These are phyloP conservation scores for Enteromius fasciolatus DNA, from an alignment of 2,797 vertebrate genomes.

Conservation along the genomic window DNA sequence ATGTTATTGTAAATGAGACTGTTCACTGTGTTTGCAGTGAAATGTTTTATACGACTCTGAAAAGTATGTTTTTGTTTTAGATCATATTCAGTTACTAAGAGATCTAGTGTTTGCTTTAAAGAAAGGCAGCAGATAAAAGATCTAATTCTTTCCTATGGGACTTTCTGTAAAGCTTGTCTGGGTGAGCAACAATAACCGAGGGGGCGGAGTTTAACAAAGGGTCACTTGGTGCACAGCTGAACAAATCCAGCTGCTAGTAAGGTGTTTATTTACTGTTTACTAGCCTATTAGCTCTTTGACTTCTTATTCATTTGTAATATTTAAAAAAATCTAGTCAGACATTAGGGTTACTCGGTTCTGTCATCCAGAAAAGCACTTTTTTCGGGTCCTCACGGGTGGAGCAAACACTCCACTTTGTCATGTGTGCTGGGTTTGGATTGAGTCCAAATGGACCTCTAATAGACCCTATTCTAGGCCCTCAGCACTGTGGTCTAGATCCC, in stretches of 20 bases:
- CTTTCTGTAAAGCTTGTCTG: not conserved
- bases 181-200: not conserved
- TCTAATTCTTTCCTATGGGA: not conserved
- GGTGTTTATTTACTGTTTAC: slow-evolving; percentile 39
- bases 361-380: slow-evolving; percentile 30
- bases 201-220: not conserved
- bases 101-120: not conserved
- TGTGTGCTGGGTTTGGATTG: slow-evolving; percentile 37
- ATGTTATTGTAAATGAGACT: not conserved
- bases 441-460: slow-evolving; percentile 49
- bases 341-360: not conserved
- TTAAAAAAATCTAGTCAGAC: not conserved
- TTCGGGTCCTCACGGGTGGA: slow-evolving; percentile 35
- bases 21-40: not conserved
- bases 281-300: slow-evolving; percentile 16
- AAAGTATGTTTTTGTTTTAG: not conserved
- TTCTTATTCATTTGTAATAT: not conserved
- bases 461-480: slow-evolving; percentile 53
- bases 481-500: slow-evolving; percentile 47
- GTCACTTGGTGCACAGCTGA: slow-evolving; percentile 36
- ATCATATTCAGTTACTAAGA: not conserved
- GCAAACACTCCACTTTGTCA: slow-evolving; percentile 37
- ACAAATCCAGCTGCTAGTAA: slow-evolving; percentile 32
- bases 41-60: not conserved
- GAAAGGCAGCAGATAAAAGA: not conserved